Percentiles rank a stretch among this genome's conserved stretches.
phyloP scores from a whole-genome alignment of 2,888 invertebrate species.

The Trisateles emortualis region DNA sequence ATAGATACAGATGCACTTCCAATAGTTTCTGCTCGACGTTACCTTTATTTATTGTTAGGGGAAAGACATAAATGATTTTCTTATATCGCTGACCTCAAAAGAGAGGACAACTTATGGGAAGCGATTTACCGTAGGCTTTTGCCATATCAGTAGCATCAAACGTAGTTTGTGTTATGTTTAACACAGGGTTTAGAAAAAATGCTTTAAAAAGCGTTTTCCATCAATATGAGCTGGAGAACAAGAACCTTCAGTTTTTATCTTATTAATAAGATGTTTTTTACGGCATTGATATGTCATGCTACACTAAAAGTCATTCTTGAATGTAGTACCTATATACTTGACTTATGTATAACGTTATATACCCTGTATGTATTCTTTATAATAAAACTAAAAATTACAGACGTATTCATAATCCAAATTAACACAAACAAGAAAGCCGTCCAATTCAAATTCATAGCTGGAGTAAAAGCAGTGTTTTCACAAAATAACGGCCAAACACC shows the following conservation, averaged over 20 bases:
- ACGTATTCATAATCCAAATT: not conserved
- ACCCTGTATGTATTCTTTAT: not conserved
- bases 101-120: too few relatives aligned
- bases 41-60: not conserved
- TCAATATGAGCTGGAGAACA: too few relatives aligned
- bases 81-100: not conserved
- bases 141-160: too few relatives aligned
- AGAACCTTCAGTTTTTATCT: too few relatives aligned
- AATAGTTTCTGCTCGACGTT: not conserved
- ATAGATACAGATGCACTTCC: constrained; percentile 4
- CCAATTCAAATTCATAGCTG: constrained; percentile 43
- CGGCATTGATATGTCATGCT: too few relatives aligned
- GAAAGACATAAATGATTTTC: not conserved
- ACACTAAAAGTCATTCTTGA: too few relatives aligned
- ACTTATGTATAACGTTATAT: not conserved
- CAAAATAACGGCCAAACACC: constrained; percentile 46
- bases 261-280: too few relatives aligned
- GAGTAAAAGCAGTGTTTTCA: constrained; percentile 39
- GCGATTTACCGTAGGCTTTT: too few relatives aligned
- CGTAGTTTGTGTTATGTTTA: too few relatives aligned
- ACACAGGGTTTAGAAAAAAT: too few relatives aligned
- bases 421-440: constrained; percentile 10
- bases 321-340: too few relatives aligned
- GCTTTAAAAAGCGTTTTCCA: too few relatives aligned
- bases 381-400: not conserved